These are phyloP conservation scores for Syngnathus acus DNA, from an alignment of 2,797 vertebrate species.

Conservation along the genomic window DNA sequence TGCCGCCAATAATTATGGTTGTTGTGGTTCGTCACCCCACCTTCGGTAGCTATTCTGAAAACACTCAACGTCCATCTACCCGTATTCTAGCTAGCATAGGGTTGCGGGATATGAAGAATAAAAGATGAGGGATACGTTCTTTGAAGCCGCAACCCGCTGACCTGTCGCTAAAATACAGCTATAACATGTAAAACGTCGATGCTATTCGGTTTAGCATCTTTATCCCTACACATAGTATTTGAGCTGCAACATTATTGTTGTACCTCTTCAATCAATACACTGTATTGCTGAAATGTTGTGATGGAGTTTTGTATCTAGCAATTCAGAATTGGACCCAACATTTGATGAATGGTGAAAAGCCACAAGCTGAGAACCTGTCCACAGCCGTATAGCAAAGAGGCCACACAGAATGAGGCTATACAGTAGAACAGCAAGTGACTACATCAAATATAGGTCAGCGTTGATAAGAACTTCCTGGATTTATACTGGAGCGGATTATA, in stretches of 20 bases:
- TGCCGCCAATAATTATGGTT: neutral
- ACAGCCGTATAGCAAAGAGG: neutral
- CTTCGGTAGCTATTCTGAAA: neutral
- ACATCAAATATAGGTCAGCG: neutral
- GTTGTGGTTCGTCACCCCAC: neutral
- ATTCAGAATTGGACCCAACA: no score
- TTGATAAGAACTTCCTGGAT: neutral
- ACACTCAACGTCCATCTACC: no score
- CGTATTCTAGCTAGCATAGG: neutral
- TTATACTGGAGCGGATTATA: neutral
- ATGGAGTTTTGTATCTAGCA: no score
- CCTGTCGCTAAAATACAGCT: no score
- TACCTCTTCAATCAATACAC: no score
- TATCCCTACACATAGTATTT: no score
- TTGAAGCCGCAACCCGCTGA: neutral
- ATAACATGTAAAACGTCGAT: no score
- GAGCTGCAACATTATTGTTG: no score
- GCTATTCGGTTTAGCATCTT: no score
- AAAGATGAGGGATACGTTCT: neutral
- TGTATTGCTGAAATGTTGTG: no score
- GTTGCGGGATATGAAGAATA: neutral
- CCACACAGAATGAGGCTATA: no score
- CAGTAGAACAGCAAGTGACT: neutral
- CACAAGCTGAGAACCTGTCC: neutral
- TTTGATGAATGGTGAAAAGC: no score